phyloP scores from a whole-genome alignment of 2,113 vertebrate genomes.

The Campylorhamphus procurvoides region DNA sequence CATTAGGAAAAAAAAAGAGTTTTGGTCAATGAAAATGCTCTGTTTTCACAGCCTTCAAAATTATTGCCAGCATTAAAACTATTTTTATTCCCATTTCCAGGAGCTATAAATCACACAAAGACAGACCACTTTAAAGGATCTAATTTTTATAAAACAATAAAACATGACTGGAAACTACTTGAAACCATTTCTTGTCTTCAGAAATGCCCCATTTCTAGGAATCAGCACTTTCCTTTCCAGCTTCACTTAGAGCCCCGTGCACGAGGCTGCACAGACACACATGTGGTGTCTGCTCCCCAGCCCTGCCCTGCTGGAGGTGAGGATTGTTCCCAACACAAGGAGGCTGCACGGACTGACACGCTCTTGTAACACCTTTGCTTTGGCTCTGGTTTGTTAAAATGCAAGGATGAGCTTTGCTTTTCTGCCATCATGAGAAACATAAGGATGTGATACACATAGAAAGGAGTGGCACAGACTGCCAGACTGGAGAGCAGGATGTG shows the following conservation, averaged over 20 bases:
- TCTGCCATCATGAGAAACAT: neutral
- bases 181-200: neutral
- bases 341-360: neutral
- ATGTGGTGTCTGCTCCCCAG: rapidly evolving
- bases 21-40: neutral
- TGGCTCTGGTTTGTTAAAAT: neutral
- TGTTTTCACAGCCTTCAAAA: neutral
- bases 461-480: neutral
- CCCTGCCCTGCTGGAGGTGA: neutral
- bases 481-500: neutral
- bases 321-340: neutral
- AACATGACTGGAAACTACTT: neutral
- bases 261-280: neutral
- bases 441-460: neutral
- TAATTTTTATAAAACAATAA: conserved; percentile 4
- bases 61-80: neutral
- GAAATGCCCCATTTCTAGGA: neutral
- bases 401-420: neutral
- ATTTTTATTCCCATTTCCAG: neutral
- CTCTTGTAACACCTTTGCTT: neutral
- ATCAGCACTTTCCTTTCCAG: neutral
- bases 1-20: neutral
- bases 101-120: neutral
- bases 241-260: neutral
- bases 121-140: neutral